Evolutionary conservation across 2,888 invertebrate genomes (phyloP).

Genomic region (Prenolepis imparis): DNA sequence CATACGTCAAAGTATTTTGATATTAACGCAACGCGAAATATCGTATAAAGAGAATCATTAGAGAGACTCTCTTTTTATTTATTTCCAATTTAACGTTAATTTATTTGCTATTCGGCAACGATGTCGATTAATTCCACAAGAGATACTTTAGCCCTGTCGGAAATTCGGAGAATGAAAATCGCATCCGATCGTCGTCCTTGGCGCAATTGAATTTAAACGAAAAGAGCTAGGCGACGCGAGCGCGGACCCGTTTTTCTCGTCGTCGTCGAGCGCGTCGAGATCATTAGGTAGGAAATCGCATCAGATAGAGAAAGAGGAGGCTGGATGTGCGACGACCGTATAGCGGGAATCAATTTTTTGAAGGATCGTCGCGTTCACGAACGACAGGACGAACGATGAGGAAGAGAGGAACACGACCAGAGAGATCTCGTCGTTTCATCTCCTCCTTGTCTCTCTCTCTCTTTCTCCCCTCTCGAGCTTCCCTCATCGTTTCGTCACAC

Average conservation of each 20-base stretch:
- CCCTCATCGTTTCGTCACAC: conserved; percentile 83
- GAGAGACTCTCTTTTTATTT: not conserved
- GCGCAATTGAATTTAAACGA: conserved; percentile 52
- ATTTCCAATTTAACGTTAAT: not conserved
- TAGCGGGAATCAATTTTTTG: conserved; percentile 71
- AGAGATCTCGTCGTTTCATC: conserved; percentile 40
- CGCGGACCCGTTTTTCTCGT: conserved; percentile 33
- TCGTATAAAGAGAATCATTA: not conserved
- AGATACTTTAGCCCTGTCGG: conserved; percentile 11
- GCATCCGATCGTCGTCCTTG: conserved; percentile 29
- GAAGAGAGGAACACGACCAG: not conserved
- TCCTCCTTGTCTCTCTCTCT: conserved; percentile 45
- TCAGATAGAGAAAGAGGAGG: conserved; percentile 25
- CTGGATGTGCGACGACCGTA: conserved; percentile 52
- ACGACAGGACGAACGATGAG: conserved; percentile 50
- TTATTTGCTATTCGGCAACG: not conserved
- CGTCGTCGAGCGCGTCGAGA: conserved; percentile 33
- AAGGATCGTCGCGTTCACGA: conserved; percentile 62
- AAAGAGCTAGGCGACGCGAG: conserved; percentile 27
- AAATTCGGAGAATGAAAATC: conserved; percentile 20
- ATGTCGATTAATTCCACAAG: not conserved
- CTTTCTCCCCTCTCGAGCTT: conserved; percentile 46
- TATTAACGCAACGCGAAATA: not conserved
- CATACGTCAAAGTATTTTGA: not conserved
- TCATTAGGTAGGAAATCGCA: conserved; percentile 58